Evolutionary conservation across 2,797 vertebrate species (phyloP), one percentile per base, ranked within the genome.

Genomic region (Vireo griseus): DNA sequence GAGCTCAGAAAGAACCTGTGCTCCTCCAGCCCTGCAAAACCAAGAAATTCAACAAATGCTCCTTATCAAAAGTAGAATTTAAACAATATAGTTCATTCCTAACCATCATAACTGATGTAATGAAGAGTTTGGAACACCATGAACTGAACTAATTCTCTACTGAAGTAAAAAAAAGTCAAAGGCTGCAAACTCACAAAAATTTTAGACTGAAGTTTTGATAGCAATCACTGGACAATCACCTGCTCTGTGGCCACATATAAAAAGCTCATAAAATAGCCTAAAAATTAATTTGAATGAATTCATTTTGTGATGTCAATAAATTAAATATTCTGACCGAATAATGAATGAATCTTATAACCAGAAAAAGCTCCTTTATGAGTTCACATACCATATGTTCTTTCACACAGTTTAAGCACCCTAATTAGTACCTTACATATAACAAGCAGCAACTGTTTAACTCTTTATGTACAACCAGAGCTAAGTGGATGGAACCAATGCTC

Each of bases 301-400:
- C 2, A 45, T 66, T 95, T 69, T 75, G 73, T 66, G 84, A 69
- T 90, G 65, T 72, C 58, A 68, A 81, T 77, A 86, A 94, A 95
- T 29, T 14, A 90, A 91, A 85, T 77, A 94, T 72, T 94, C 66
- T 88, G 96, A 92, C 75, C 83, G 81, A 87, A 96, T 85, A 73
- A 78, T 63, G 82, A 96, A 92, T 81, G 29, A 96, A 95, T 86
- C 61, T 58, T 92, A 39, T 47, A 44, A 96, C 52, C 48, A 92
- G 69, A 61, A 95, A 95, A 74, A 57, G 3, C 4, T 50, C 7
- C 51, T 54, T 92, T 72, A 33, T 33, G 31, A 93, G 25, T 40
- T 33, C 48, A 33, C 16, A 45, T 55, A 79, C 39, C 35, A 54
- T 78, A 92, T 52, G 61, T 61, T 81, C 19, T 31, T 90, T 95